These are phyloP conservation scores for Sebastiscus albofasciatus DNA, from an alignment of 2,797 vertebrate genomes.

Conservation along the genomic window DNA sequence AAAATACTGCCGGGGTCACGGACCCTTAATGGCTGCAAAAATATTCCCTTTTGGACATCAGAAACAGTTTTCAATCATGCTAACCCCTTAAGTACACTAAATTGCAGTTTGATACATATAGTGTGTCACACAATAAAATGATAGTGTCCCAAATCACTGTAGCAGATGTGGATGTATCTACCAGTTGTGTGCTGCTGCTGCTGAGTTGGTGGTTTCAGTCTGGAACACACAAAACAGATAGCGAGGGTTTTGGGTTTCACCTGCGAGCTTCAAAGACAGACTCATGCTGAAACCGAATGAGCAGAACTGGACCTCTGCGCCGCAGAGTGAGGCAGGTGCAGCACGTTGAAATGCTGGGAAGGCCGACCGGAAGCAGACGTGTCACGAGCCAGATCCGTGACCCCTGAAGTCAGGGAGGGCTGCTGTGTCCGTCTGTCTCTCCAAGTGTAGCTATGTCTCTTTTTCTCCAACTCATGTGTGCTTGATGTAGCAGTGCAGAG, in stretches of 20 bases:
- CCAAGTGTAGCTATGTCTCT: not conserved
- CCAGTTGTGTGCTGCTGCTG: slow-evolving; percentile 62
- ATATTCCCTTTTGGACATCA: slow-evolving; percentile 61
- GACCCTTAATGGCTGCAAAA: slow-evolving; percentile 45
- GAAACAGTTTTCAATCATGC: slow-evolving; percentile 68
- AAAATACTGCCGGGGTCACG: slow-evolving; percentile 45
- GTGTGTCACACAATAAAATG: slow-evolving; percentile 77
- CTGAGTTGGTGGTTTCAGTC: slow-evolving; percentile 65
- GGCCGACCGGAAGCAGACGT: slow-evolving; percentile 54
- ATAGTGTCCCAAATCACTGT: slow-evolving; percentile 64
- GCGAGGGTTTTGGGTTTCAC: slow-evolving; percentile 63
- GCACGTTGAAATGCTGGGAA: slow-evolving; percentile 22
- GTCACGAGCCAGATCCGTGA: slow-evolving; percentile 40
- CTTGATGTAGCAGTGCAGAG: slow-evolving; percentile 40
- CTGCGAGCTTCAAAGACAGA: slow-evolving; percentile 67
- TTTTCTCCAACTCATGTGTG: slow-evolving; percentile 16
- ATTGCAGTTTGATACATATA: slow-evolving; percentile 77
- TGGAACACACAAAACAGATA: slow-evolving; percentile 77
- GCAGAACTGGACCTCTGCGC: slow-evolving; percentile 59
- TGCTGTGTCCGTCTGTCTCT: slow-evolving; percentile 8
- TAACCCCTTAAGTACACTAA: slow-evolving; percentile 74
- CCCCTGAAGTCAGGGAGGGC: slow-evolving; percentile 27
- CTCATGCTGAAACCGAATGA: slow-evolving; percentile 50
- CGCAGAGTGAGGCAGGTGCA: slow-evolving; percentile 73
- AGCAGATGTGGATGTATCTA: slow-evolving; percentile 77